Conservation (phyloP, 2,113 vertebrate species). For the Pelvicachromis taeniatus region DNA sequence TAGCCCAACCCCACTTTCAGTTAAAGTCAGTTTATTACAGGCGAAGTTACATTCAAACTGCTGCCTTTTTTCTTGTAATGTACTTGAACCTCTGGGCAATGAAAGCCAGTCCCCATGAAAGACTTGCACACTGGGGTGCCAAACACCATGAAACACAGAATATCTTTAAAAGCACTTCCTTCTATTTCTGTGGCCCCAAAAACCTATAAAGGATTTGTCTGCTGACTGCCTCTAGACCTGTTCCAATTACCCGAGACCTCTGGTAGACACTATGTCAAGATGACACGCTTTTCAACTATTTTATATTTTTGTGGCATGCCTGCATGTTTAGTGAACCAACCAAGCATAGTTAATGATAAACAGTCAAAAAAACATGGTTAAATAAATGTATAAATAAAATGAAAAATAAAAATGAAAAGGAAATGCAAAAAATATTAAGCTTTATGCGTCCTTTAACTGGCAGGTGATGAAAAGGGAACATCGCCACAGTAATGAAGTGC, state of each 20-base stretch:
- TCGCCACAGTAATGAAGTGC: background rate
- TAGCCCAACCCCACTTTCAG: background rate
- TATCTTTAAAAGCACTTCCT: background rate
- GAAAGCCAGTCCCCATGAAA: background rate
- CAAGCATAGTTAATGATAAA: background rate
- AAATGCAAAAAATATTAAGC: background rate
- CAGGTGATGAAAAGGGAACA: background rate
- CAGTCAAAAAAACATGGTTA: background rate
- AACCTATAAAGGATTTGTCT: background rate
- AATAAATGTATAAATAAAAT: background rate
- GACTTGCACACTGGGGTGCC: background rate
- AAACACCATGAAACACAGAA: background rate
- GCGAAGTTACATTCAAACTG: background rate
- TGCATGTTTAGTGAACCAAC: background rate
- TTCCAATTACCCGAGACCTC: background rate
- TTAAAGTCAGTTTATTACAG: background rate
- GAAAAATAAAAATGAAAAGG: background rate
- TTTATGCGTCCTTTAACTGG: background rate
- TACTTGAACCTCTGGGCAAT: slow-evolving; percentile 5
- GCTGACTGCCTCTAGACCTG: background rate
- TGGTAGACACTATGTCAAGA: background rate
- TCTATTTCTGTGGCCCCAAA: background rate
- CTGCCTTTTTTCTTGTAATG: slow-evolving; percentile 1
- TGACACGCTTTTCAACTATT: background rate
- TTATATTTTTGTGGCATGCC: background rate